Percentiles rank a stretch among this genome's conserved stretches.
These are phyloP conservation scores for Sarcophaga carnaria DNA, from an alignment of 2,888 invertebrate species.

Conservation along the genomic window DNA sequence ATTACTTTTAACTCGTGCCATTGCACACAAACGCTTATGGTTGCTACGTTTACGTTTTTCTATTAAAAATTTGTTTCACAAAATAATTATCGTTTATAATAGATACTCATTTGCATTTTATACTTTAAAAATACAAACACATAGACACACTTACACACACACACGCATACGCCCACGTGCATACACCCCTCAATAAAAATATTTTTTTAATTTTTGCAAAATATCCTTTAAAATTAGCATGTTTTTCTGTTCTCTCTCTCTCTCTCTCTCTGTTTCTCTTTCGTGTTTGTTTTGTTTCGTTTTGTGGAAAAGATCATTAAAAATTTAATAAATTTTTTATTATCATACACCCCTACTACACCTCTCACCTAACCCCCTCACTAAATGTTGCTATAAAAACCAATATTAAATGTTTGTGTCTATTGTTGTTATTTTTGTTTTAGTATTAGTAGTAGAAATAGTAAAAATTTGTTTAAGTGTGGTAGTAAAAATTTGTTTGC, in stretches of 20 bases:
- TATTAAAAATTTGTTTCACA: too few species aligned
- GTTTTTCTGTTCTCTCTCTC: background rate
- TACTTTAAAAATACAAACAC: too few species aligned
- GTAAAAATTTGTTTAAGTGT: constrained; percentile 33
- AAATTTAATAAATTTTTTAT: constrained; percentile 45
- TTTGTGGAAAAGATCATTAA: background rate
- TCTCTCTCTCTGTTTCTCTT: background rate
- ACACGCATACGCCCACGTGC: too few species aligned
- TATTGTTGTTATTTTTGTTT: background rate
- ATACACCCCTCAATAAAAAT: too few species aligned
- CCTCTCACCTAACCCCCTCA: too few species aligned
- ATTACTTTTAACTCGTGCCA: background rate
- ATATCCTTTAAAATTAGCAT: constrained; percentile 2
- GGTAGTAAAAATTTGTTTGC: background rate
- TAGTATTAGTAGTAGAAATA: constrained; percentile 22
- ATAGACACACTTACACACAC: background rate
- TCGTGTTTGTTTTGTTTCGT: background rate
- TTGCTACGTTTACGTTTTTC: too few species aligned
- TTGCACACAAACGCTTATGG: too few species aligned
- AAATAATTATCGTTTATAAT: background rate
- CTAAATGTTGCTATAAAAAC: too few species aligned
- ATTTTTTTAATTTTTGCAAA: background rate
- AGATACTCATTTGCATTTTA: background rate
- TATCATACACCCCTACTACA: background rate
- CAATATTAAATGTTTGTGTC: too few species aligned